Percentiles rank a stretch among this genome's conserved stretches.
Evolutionary conservation across 1,140 invertebrate species (phyloP).

Genomic region (Calephelis nemesis): DNA sequence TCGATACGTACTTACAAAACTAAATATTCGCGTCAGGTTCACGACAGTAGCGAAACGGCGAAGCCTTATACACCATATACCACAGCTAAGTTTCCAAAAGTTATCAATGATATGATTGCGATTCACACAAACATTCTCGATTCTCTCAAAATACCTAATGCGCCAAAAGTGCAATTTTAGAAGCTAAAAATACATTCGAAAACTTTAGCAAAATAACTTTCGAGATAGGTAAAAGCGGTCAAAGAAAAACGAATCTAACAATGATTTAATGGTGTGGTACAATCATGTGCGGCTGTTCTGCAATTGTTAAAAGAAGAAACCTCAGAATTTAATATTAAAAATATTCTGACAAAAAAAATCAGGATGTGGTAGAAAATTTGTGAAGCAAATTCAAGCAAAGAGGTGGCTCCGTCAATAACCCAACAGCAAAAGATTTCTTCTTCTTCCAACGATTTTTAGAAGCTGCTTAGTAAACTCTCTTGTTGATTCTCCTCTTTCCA

Average conservation of each 20-base stretch:
- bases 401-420: too few species aligned
- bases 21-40: too few species aligned
- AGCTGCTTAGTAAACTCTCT: neutral
- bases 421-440: neutral
- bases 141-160: neutral
- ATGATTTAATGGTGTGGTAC: neutral
- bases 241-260: neutral
- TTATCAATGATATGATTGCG: neutral
- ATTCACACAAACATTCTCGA: neutral
- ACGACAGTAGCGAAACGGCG: too few species aligned
- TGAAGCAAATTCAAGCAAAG: neutral
- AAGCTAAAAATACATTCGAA: neutral
- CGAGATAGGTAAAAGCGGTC: neutral
- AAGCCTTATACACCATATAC: neutral
- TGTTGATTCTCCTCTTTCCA: neutral
- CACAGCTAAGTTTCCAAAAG: neutral
- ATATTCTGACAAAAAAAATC: neutral
- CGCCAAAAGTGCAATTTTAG: neutral
- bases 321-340: neutral
- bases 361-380: too few species aligned
- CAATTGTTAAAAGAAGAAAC: neutral
- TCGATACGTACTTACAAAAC: too few species aligned
- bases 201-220: neutral
- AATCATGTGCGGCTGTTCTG: neutral
- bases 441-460: neutral